These are phyloP conservation scores for Anolis sagrei DNA, from an alignment of 2,113 vertebrate species.

Conservation along the genomic window DNA sequence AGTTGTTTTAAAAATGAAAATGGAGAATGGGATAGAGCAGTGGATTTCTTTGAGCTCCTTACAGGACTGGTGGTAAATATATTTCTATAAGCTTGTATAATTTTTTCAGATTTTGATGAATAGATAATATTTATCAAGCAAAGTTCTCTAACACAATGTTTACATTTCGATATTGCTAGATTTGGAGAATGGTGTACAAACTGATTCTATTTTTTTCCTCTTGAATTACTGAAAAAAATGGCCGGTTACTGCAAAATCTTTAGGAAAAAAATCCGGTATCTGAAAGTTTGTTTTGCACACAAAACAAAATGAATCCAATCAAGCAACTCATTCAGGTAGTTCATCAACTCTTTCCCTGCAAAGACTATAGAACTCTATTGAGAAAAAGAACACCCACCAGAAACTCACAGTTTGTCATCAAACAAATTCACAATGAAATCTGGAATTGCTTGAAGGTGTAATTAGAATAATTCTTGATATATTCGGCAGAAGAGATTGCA, in stretches of 20 bases:
- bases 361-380: not conserved
- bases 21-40: not conserved
- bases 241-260: not conserved
- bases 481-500: not conserved
- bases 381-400: conserved; percentile 10
- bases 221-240: not conserved
- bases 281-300: conserved; percentile 4
- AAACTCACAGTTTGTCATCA: conserved; percentile 19
- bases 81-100: conserved; percentile 1
- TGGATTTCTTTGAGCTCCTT: not conserved
- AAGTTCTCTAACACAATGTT: not conserved
- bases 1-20: not conserved
- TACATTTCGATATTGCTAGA: no score
- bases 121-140: conserved; percentile 6
- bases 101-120: conserved; percentile 2
- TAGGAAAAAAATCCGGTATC: conserved; percentile 26
- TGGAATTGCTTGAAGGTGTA: conserved; percentile 41
- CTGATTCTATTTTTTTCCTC: no score
- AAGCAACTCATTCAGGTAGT: conserved; percentile 36
- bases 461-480: conserved; percentile 24
- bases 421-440: conserved; percentile 21
- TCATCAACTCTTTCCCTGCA: conserved; percentile 31
- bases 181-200: no score
- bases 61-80: not conserved
- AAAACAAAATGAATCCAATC: conserved; percentile 42